Base-by-base conservation (phyloP, 92 coral and sea anemone genomes). In the Epizoanthus scotinus region DNA sequence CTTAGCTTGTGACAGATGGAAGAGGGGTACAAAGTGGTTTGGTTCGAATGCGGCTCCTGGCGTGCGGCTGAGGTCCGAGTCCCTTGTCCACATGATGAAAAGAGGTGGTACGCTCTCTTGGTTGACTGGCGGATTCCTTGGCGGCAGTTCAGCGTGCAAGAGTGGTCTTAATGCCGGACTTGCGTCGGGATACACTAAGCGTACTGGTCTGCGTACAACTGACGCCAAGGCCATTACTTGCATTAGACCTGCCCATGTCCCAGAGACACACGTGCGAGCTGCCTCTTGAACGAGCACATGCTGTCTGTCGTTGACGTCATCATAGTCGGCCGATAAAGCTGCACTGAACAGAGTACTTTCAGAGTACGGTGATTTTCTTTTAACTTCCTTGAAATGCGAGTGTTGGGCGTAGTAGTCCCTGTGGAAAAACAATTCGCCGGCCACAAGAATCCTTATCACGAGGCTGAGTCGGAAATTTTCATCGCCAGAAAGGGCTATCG, bases 21-120 rank as follows among this genome's bases (percentile, higher is more conserved):
- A 64, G 22, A 44, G 70, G 62, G 83, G 83, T 78, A 78, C 83
- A 34, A 84, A 84, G 73, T 84, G 64, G 62, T 65, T 74, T 55
- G 82, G 75, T 49, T 84, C 75, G 28, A 65, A 75, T 44, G 52
- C 27, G 57, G 74, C 77, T 14, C 54, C 49, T n/a, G 78, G 53
- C 28, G 56, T 29, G 14, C 54, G 12, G 36, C 58, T 79, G 31
- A 71, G 86, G 58, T 44, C 65, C 31, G 55, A 36, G 40, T 82
- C 81, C 57, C 86, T 71, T 18, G 86, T 63, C 67, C 63, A 75
- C 83, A 84, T 84, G 59, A 75, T 84, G 38, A 73, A 71, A 47
- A 44, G 38, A 38, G 38, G 83, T 67, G 53, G 19, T 40, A 78
- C n/a, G 31, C 67, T 34, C 25, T 15, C 31, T 60, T 44, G 21